Conservation (phyloP, 2,113 vertebrate genomes). For the Perognathus longimembris region DNA sequence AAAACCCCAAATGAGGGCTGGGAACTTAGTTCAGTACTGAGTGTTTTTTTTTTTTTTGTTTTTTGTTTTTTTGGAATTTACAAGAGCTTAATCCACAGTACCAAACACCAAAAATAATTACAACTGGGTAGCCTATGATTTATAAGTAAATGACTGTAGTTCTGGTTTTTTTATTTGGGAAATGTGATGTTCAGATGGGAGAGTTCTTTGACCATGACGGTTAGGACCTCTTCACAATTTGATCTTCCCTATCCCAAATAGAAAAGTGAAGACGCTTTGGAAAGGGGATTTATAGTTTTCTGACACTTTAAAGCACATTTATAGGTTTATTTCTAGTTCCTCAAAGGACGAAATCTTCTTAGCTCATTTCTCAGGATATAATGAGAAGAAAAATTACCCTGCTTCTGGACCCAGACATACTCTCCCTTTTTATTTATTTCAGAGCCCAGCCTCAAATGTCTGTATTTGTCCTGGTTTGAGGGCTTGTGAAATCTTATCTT, state of each 20-base stretch:
- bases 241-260: background rate
- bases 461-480: background rate
- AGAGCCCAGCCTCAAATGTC: background rate
- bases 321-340: constrained; percentile 29
- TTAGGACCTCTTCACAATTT: background rate
- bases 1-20: background rate
- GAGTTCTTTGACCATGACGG: background rate
- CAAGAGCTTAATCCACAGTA: too few species aligned
- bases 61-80: too few species aligned
- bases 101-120: too few species aligned
- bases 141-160: background rate
- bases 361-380: background rate
- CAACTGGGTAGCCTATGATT: background rate
- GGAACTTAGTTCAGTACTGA: too few species aligned
- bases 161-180: background rate
- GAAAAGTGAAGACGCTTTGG: background rate
- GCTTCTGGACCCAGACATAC: background rate
- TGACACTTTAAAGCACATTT: background rate
- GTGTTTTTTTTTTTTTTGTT: too few species aligned
- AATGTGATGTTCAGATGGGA: background rate
- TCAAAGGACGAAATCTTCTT: background rate
- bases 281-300: background rate
- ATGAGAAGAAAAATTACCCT: background rate
- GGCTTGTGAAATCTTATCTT: background rate
- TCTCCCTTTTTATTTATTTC: background rate